A percentile compares a stretch with the other conserved stretches of the same genome.
phyloP scores from a whole-genome alignment of 23 tunicate species.

The Phallusia fumigata region DNA sequence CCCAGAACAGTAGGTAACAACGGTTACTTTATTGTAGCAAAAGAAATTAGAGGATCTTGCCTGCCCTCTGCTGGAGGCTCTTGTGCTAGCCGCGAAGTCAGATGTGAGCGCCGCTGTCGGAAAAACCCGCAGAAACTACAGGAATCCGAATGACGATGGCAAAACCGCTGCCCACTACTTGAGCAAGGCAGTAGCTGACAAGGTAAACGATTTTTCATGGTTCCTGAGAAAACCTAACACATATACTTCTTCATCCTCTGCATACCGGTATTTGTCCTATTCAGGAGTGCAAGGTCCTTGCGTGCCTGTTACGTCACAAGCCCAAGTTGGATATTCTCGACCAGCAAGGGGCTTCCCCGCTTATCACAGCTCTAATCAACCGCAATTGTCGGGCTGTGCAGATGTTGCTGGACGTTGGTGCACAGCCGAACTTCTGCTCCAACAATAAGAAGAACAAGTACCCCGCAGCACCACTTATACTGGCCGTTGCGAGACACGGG shows the following conservation, averaged over 20 bases:
- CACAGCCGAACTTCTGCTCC: slow-evolving; percentile 86
- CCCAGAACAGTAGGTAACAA: too few relatives aligned
- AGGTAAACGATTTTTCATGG: too few relatives aligned
- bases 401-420: slow-evolving; percentile 91
- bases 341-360: slow-evolving; percentile 82
- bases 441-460: slow-evolving; percentile 75
- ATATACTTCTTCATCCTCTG: too few relatives aligned
- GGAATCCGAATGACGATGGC: slow-evolving; percentile 77
- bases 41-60: slow-evolving; percentile 76
- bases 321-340: slow-evolving; percentile 87
- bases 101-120: slow-evolving; percentile 88
- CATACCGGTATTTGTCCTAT: too few relatives aligned
- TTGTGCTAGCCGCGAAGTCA: slow-evolving; percentile 78
- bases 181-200: slow-evolving; percentile 70
- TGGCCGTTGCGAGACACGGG: slow-evolving; percentile 98
- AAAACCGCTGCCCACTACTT: slow-evolving; percentile 91
- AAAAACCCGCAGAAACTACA: slow-evolving; percentile 72
- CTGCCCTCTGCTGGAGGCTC: slow-evolving; percentile 93
- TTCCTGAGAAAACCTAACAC: too few relatives aligned
- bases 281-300: slow-evolving; percentile 88
- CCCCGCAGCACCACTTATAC: slow-evolving; percentile 86
- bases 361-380: slow-evolving; percentile 63
- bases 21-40: slow-evolving; percentile 32
- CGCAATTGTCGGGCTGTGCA: slow-evolving; percentile 79
- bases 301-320: slow-evolving; percentile 75